A percentile compares a stretch with the other conserved stretches of the same genome.
Evolutionary conservation across 2,113 vertebrate species (phyloP).

Genomic region (Siphamia tubifer): DNA sequence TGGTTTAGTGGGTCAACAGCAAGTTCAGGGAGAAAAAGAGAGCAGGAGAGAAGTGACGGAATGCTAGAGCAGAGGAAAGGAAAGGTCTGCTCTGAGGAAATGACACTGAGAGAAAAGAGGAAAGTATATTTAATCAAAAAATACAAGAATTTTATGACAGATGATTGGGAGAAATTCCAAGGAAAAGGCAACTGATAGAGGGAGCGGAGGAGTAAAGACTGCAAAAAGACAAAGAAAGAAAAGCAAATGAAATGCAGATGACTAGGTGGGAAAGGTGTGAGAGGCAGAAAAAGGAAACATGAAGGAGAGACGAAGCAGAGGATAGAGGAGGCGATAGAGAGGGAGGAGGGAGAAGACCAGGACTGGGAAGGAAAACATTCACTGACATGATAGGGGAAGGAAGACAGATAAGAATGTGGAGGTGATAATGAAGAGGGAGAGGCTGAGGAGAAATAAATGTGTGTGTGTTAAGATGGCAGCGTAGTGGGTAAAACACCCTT

Average conservation of each 20-base stretch:
- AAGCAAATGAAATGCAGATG: background rate
- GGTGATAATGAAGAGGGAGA: background rate
- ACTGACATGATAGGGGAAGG: background rate
- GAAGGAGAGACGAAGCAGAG: background rate
- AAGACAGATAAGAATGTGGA: background rate
- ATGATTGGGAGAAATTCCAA: too few species aligned
- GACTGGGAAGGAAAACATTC: too few species aligned
- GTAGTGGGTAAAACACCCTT: too few species aligned
- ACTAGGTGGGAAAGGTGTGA: too few species aligned
- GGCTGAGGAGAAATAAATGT: background rate
- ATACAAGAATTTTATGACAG: too few species aligned
- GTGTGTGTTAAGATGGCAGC: too few species aligned
- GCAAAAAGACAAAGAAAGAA: background rate
- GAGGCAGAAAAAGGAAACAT: background rate
- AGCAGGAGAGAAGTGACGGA: background rate
- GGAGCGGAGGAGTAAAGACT: background rate
- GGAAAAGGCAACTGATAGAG: background rate
- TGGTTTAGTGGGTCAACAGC: conserved; percentile 45
- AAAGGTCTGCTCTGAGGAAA: too few species aligned
- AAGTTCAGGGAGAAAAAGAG: conserved; percentile 24
- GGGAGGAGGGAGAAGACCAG: background rate
- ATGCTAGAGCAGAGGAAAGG: background rate
- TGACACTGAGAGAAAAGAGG: background rate
- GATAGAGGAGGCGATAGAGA: background rate
- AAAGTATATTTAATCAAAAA: too few species aligned